Percentiles rank a stretch among this genome's conserved stretches.
Conservation (phyloP, 2,888 invertebrate species). For the Cactoblastis cactorum region DNA sequence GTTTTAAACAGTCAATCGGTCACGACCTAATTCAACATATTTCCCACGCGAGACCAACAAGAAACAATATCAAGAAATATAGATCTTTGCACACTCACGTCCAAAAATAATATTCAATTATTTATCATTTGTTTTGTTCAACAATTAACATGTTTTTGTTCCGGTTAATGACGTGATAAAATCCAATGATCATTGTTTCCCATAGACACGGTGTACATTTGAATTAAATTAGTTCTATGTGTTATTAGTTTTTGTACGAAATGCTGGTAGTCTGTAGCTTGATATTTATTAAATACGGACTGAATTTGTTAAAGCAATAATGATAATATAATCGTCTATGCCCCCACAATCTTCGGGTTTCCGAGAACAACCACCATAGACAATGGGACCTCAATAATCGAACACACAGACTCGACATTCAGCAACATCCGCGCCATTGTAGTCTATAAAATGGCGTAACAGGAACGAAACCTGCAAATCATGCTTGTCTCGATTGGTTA, state of each 20-base stretch:
- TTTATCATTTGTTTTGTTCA: conserved; percentile 3
- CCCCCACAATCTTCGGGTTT: neutral
- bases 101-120: conserved; percentile 5
- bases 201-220: neutral
- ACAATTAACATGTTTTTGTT: conserved; percentile 8
- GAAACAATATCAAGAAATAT: conserved; percentile 9
- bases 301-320: too few relatives aligned
- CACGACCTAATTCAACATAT: conserved; percentile 3
- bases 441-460: conserved; percentile 12
- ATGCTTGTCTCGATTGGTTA: conserved; percentile 7
- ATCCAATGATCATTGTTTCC: neutral
- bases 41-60: conserved; percentile 6
- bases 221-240: neutral
- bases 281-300: too few relatives aligned
- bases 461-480: conserved; percentile 16
- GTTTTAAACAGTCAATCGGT: neutral
- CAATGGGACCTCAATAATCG: conserved; percentile 11
- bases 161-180: neutral
- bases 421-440: conserved; percentile 12
- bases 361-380: conserved; percentile 1
- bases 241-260: too few relatives aligned
- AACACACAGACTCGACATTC: conserved; percentile 3
- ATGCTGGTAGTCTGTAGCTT: too few relatives aligned
- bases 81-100: conserved; percentile 4
- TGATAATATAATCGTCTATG: too few relatives aligned